These are phyloP conservation scores for Hemichromis elongatus DNA, from an alignment of 2,113 vertebrate genomes.

Conservation along the genomic window DNA sequence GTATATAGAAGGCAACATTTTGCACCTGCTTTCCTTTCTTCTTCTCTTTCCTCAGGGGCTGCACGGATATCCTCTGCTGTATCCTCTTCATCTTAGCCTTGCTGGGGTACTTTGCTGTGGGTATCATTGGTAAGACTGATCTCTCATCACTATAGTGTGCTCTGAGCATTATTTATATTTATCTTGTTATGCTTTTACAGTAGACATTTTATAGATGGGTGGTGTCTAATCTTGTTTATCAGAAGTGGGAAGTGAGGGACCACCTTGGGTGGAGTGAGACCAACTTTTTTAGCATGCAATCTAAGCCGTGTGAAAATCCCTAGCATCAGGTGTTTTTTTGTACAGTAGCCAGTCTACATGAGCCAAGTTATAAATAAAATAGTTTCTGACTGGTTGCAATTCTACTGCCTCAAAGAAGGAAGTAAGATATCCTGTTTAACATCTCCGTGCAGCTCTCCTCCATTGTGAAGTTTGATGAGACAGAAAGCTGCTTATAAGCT, in stretches of 20 bases:
- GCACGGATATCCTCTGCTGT: conserved; percentile 90
- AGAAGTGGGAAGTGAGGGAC: background rate
- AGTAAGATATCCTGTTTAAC: background rate
- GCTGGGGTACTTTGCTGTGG: conserved; percentile 84
- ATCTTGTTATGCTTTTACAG: background rate
- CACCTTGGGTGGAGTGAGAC: background rate
- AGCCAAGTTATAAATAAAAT: background rate
- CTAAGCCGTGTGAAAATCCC: fast-evolving
- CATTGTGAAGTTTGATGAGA: background rate
- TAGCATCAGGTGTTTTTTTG: background rate
- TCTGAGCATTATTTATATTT: background rate
- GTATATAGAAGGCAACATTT: background rate
- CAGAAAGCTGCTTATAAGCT: background rate
- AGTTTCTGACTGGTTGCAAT: background rate
- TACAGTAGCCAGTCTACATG: background rate
- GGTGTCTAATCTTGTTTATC: background rate
- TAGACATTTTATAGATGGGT: background rate
- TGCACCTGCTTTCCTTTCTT: background rate
- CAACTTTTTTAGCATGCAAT: background rate
- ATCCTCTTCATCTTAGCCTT: conserved; percentile 83
- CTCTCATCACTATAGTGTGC: background rate
- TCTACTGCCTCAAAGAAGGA: background rate
- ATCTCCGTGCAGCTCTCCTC: background rate
- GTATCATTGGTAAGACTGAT: conserved; percentile 81
- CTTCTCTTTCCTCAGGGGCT: conserved; percentile 74